Evolutionary conservation across 2,888 invertebrate species (phyloP), one percentile per base, ranked within the genome.

Genomic region (Hirtodrosophila confusa): DNA sequence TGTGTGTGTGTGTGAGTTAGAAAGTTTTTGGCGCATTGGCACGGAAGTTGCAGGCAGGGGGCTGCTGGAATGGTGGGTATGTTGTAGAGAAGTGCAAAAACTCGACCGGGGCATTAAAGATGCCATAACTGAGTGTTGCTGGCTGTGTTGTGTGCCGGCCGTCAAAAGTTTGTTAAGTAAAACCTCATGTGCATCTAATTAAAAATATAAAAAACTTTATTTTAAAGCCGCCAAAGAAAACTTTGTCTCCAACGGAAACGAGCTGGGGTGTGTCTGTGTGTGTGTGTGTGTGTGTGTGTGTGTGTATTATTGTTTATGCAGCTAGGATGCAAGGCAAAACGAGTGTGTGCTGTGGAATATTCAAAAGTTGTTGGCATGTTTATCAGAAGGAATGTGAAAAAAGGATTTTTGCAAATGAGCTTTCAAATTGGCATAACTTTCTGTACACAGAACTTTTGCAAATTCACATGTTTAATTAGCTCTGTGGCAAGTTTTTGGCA

Each of bases 151-250:
- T 69, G 47, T 53, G 62, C 12, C 43, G 69, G 83, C 61, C 77
- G 77, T 82, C 86, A 82, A 75, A 82, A 80, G 66, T 80, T 70
- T 78, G 78, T 45, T 75, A 85, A 87, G 80, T 85, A 78, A 82
- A 82, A 87, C 75, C 87, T 82, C 83, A 84, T 84, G 86, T 87
- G 84, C 87, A 85, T 82, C 87, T 84, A 85, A 84, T 84, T 84
- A 84, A 84, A 87, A 86, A 84, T 86, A 84, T 84, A 87, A 84
- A 83, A 87, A 84, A 82, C 70, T 82, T 82, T 82, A 84, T 73
- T 82, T 84, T 78, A 87, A 87, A 76, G 87, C 82, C 86, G 84
- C 78, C 82, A 72, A 86, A 82, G 85, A 80, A 86, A 82, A 82
- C 63, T 84, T 82, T 86, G 82, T 82, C 86, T 74, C 82, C 78